Evolutionary conservation across 2,888 invertebrate genomes (phyloP).

Genomic region (Phragmatobia fuliginosa): DNA sequence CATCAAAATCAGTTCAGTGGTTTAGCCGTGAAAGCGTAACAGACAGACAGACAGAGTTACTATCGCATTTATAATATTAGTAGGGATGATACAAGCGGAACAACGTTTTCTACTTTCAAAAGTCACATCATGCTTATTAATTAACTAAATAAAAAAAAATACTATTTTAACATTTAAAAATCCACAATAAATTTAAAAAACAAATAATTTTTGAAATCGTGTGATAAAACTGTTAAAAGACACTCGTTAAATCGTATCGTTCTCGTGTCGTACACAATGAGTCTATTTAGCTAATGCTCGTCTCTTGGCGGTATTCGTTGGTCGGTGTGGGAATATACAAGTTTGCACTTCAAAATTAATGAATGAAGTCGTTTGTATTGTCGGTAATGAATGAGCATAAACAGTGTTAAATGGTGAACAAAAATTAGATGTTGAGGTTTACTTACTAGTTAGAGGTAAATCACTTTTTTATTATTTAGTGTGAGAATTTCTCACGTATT

Average conservation of each 20-base stretch:
- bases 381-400: constrained; percentile 53
- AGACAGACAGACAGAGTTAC: no score
- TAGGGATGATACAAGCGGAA: not conserved
- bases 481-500: constrained; percentile 30
- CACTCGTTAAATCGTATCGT: constrained; percentile 8
- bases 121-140: not conserved
- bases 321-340: constrained; percentile 56
- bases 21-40: no score
- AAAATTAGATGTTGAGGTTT: constrained; percentile 34
- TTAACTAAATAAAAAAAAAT: not conserved
- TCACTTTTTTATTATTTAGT: constrained; percentile 21
- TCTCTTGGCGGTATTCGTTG: constrained; percentile 63
- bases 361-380: constrained; percentile 57
- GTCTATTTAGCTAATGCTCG: constrained; percentile 67
- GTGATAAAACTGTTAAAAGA: not conserved
- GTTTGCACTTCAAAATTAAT: constrained; percentile 58
- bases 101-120: not conserved
- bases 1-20: no score
- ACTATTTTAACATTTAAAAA: not conserved
- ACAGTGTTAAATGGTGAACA: constrained; percentile 47
- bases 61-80: no score
- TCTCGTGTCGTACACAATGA: constrained; percentile 19
- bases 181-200: not conserved
- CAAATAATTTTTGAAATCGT: not conserved
- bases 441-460: constrained; percentile 30